Conservation (phyloP, 37 sponge, comb jelly and placozoan species). For the Beroe forskalii region DNA sequence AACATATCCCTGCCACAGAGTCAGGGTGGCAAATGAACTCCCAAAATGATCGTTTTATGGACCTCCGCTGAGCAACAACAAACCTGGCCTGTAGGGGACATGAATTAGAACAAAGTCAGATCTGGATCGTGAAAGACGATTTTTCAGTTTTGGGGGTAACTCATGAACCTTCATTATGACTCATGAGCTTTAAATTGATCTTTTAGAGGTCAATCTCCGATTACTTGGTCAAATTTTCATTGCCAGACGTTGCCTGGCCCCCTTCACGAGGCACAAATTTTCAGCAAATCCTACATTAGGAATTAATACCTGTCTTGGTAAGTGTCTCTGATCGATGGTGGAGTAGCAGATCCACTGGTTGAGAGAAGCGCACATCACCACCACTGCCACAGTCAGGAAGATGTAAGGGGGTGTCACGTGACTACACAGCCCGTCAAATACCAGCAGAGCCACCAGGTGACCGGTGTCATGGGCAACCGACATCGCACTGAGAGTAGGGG, state of each 20-base stretch:
- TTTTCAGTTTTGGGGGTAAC: no score
- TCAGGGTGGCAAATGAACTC: conserved; percentile 8
- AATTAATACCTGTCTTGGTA: neutral
- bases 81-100: neutral
- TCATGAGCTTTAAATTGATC: no score
- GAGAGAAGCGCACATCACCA: neutral
- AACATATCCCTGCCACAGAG: conserved; percentile 22
- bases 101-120: no score
- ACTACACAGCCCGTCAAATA: neutral
- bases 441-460: neutral
- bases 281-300: no score
- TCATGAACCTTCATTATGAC: no score
- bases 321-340: neutral
- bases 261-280: no score
- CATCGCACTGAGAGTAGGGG: neutral
- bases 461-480: neutral
- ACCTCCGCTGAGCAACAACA: neutral
- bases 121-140: no score
- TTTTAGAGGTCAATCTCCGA: no score
- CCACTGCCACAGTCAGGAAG: neutral
- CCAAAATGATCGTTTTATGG: neutral
- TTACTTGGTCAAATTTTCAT: no score
- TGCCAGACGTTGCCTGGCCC: no score
- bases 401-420: neutral
- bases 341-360: neutral